A percentile compares a stretch with the other conserved stretches of the same genome.
Evolutionary conservation across 2,888 invertebrate species (phyloP).

Genomic region (Harpalus rufipes): DNA sequence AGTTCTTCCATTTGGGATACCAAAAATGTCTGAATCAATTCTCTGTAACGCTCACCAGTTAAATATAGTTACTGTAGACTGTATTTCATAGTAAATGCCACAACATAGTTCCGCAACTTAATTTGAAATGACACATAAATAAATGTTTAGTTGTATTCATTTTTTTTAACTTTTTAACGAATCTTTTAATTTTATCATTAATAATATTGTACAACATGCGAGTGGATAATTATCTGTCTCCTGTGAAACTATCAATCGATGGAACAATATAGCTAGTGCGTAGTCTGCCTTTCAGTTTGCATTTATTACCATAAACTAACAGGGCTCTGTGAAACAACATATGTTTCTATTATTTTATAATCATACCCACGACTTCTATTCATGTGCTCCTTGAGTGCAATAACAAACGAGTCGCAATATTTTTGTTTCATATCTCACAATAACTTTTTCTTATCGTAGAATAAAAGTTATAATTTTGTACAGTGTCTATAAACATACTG

Average conservation of each 20-base stretch:
- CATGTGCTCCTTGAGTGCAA: background rate
- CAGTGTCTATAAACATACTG: no score
- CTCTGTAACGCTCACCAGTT: no score
- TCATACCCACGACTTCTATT: background rate
- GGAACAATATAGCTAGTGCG: background rate
- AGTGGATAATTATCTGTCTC: background rate
- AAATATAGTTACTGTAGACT: no score
- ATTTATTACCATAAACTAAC: constrained; percentile 1
- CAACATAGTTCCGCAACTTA: no score
- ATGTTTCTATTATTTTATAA: constrained; percentile 22
- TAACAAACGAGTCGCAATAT: background rate
- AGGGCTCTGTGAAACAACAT: background rate
- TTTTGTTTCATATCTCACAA: background rate
- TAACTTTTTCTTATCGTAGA: background rate
- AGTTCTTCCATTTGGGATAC: no score
- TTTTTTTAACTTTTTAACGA: background rate
- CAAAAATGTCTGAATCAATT: no score
- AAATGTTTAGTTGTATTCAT: background rate
- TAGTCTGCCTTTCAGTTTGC: background rate
- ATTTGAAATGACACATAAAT: no score
- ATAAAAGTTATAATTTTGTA: no score
- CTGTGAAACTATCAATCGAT: background rate
- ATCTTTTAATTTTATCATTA: background rate
- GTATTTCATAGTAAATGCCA: no score
- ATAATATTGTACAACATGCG: background rate